Evolutionary conservation across 2,113 vertebrate genomes (phyloP), one percentile per base, ranked within the genome.

Genomic region (Brachyistius frenatus): DNA sequence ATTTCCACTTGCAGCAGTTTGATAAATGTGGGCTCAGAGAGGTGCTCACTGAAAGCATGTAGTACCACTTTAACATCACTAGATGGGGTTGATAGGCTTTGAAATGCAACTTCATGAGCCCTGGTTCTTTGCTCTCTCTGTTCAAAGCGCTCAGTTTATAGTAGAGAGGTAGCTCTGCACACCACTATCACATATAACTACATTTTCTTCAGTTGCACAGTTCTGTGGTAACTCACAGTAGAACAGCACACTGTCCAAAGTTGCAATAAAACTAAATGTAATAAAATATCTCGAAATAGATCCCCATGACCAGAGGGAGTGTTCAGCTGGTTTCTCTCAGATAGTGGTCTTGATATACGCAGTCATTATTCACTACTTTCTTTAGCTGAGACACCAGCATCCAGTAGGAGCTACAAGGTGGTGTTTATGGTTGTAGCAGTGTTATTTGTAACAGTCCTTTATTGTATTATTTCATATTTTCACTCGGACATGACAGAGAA

Each of bases 31-130:
- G 1, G 1, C 5, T 8, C 1, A 9, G 3, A 53, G 30, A 0
- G 14, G 1, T 57, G 31, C 31, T 11, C n/a, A 11, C 32, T 57
- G 49, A 4, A 9, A n/a, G 32, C 10, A 0, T 77, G 78, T 39
- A 80, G 32, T 85, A 47, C 71, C 67, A 2, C 5, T 7, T 3
- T 0, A 52, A 5, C 10, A 7, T 33, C 89, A 84, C 68, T 85
- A 88, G 89, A 82, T 90, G 86, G 88, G 0, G 84, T 1, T 15
- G 46, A 57, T 46, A 62, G 62, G 35, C 46, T 78, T 14, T 64
- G 33, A 55, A 56, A 64, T 14, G 10, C 3, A 58, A 14, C 4
- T 44, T 47, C 37, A 5, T 23, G 39, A 63, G 39, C 3, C 5
- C 7, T 63, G 46, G 6, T 58, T 15, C 30, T 67, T 58, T 63